Evolutionary conservation across 2,888 invertebrate species (phyloP).

Genomic region (Cephus sareptanus): DNA sequence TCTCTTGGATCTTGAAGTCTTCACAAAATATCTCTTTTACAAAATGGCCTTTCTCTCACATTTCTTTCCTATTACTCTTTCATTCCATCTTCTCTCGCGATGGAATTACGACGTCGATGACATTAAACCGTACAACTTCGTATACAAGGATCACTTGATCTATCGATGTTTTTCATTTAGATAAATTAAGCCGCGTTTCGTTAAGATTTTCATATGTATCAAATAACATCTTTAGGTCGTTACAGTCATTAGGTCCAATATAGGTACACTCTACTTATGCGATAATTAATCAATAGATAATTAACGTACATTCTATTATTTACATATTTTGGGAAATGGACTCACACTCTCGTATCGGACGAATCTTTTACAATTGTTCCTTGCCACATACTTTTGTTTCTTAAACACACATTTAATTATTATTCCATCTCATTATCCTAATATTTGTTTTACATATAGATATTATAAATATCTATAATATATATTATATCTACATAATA

Average conservation of each 20-base stretch:
- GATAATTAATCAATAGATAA: slow-evolving; percentile 3
- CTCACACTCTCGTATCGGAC: background rate
- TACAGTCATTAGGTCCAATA: slow-evolving; percentile 38
- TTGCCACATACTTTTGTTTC: slow-evolving; percentile 5
- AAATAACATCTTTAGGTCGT: slow-evolving; percentile 36
- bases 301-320: slow-evolving; percentile 8
- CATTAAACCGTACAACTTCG: background rate
- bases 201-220: slow-evolving; percentile 13
- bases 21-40: background rate
- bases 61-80: slow-evolving; percentile 2
- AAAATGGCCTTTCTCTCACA: background rate
- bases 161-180: background rate
- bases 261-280: slow-evolving; percentile 31
- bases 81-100: background rate
- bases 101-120: background rate
- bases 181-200: slow-evolving; percentile 17
- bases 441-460: slow-evolving; percentile 9
- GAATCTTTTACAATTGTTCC: background rate
- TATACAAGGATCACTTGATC: background rate
- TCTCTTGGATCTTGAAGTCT: background rate
- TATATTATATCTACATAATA: slow-evolving; percentile 16
- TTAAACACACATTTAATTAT: slow-evolving; percentile 6
- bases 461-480: slow-evolving; percentile 9
- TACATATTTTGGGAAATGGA: slow-evolving; percentile 13
- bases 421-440: background rate